Base-by-base conservation (phyloP, 2,888 invertebrate species). In the Pammene fasciana region DNA sequence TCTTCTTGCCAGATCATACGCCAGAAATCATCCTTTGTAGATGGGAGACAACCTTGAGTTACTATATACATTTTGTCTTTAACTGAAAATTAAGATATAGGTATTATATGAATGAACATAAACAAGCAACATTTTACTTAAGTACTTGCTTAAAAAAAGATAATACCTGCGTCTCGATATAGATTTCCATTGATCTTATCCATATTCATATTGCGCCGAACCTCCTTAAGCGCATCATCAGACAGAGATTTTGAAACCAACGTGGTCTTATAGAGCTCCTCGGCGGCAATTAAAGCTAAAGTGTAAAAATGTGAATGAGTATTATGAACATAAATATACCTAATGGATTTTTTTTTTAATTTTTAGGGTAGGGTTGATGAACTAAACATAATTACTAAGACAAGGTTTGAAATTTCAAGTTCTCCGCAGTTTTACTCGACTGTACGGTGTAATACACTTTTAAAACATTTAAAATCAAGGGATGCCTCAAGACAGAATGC, bases 1-100 rank as follows among this genome's bases (percentile, higher is more conserved):
- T 99, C 98, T 86, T 99, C 99, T 90, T 99, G 99, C 97, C 99
- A 99, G 11, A 99, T 96, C 99, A 99, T 99, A 75, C 96, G 95
- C 99, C 99, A 99, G 89, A 99, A 99, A 86, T 99, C 99, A 57
- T 94, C 94, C 46, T 96, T 95, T 0, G 99, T 99, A 76, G 95
- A 96, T 38, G 96, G 95, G 73, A 99, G 93, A 85, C 99, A 99
- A 65, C 99, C 96, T 91, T 99, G 99, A 0, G 98, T 97, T 0
- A 97, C 97, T 76, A 98, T 97, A 83, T 98, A 98, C 5, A 94
- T 92, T 86, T 97, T 97, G 61, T 86, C 83, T 73, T 84, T 86
- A 0, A 85, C 91, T 90, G 78, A 16, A 85, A 86, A 26, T 26
- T 6, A n/a, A 46, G 8, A n/a, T 2, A 1, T 8, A n/a, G 13